Evolutionary conservation across 2,888 invertebrate species (phyloP).

Genomic region (Conchocele bisecta): DNA sequence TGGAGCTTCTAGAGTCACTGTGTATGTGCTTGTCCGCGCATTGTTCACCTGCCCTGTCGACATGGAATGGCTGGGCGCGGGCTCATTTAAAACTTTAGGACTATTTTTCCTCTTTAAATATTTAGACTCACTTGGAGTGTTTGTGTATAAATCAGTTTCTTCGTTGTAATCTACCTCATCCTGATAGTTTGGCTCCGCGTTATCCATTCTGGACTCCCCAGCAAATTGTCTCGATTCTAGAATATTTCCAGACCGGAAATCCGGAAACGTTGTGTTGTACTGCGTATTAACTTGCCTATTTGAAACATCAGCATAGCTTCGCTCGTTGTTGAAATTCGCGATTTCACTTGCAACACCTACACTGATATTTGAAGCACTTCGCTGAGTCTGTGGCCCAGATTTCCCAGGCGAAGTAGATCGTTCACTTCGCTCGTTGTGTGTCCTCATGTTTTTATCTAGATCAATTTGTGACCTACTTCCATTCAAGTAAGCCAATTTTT

Average conservation of each 20-base stretch:
- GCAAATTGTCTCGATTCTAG: too few relatives aligned
- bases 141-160: conserved; percentile 55
- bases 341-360: conserved; percentile 20
- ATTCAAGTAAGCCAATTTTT: conserved; percentile 58
- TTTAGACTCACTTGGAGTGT: conserved; percentile 63
- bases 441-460: conserved; percentile 31
- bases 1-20: conserved; percentile 64
- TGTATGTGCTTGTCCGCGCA: conserved; percentile 62
- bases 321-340: conserved; percentile 22
- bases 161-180: conserved; percentile 19
- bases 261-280: conserved; percentile 70
- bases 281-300: conserved; percentile 46
- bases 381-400: conserved; percentile 43
- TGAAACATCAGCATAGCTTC: conserved; percentile 47
- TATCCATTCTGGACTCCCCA: conserved; percentile 39
- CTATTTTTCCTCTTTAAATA: conserved; percentile 67
- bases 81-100: conserved; percentile 54
- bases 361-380: conserved; percentile 52
- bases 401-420: conserved; percentile 52
- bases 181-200: conserved; percentile 40
- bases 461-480: conserved; percentile 50
- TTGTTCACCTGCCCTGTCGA: too few relatives aligned
- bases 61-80: too few relatives aligned
- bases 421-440: conserved; percentile 32
- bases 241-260: conserved; percentile 67